Percentiles rank a stretch among this genome's conserved stretches.
These are phyloP conservation scores for Sthenelais limicola DNA, from an alignment of 2,888 invertebrate species.

Conservation along the genomic window DNA sequence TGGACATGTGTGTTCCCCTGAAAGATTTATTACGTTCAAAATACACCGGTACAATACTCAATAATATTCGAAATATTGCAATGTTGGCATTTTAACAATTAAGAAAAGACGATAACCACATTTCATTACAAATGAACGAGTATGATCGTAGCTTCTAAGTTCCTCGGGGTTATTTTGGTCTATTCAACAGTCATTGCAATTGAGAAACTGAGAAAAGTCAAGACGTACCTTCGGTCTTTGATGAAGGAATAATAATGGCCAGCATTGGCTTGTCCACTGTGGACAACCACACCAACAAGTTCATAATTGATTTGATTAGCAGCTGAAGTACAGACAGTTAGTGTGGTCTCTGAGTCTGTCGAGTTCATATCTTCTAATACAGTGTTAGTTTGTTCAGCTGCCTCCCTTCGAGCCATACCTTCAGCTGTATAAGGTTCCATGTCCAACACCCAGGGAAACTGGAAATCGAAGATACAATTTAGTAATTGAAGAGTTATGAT, in stretches of 20 bases:
- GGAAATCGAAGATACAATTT: too few relatives aligned
- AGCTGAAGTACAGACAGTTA: constrained; percentile 52
- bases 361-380: constrained; percentile 3
- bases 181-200: too few relatives aligned
- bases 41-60: not conserved
- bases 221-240: constrained; percentile 69
- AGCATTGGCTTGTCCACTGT: constrained; percentile 75
- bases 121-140: too few relatives aligned
- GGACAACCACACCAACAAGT: constrained; percentile 75
- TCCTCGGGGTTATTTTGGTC: too few relatives aligned
- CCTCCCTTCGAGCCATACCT: constrained; percentile 68
- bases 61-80: too few relatives aligned
- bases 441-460: constrained; percentile 75
- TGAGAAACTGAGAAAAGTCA: too few relatives aligned
- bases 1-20: constrained; percentile 70
- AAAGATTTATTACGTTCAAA: constrained; percentile 33
- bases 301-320: constrained; percentile 72
- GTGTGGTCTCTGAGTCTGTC: not conserved
- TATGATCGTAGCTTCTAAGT: too few relatives aligned
- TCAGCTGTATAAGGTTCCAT: constrained; percentile 75
- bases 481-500: too few relatives aligned
- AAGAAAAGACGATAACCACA: too few relatives aligned
- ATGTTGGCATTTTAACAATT: too few relatives aligned
- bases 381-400: not conserved
- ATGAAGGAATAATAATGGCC: constrained; percentile 76